Percentiles rank a stretch among this genome's conserved stretches.
Evolutionary conservation across 2,113 vertebrate genomes (phyloP).

Genomic region (Rhodinocichla rosea): DNA sequence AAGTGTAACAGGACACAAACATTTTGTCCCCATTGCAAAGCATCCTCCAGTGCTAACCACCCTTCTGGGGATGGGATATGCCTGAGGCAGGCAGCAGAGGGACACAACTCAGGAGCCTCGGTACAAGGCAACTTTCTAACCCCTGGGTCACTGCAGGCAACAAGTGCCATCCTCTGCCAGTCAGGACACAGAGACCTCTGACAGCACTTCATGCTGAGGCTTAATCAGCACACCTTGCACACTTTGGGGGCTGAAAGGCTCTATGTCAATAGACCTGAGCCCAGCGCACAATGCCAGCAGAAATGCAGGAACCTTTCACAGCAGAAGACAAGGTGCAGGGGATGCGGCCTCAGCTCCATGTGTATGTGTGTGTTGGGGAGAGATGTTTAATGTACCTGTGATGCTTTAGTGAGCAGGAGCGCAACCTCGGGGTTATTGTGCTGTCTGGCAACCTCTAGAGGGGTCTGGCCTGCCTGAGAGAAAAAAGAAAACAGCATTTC

Average conservation of each 20-base stretch:
- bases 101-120: not conserved
- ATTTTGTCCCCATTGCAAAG: not conserved
- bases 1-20: not conserved
- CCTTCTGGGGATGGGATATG: not conserved
- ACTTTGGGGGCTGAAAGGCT: not conserved
- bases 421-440: slow-evolving; percentile 92
- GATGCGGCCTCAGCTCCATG: not conserved
- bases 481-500: not conserved
- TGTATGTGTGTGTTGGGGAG: not conserved
- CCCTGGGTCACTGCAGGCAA: not conserved
- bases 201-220: not conserved
- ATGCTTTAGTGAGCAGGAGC: slow-evolving; percentile 91
- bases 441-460: slow-evolving; percentile 89
- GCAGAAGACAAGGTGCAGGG: not conserved
- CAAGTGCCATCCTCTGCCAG: not conserved
- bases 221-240: not conserved
- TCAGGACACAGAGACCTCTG: not conserved
- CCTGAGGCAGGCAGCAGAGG: not conserved
- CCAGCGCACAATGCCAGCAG: not conserved
- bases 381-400: slow-evolving; percentile 77
- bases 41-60: not conserved
- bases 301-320: not conserved
- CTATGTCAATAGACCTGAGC: not conserved
- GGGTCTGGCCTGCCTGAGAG: slow-evolving; percentile 85
- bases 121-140: not conserved